Conservation (phyloP, 2,113 vertebrate genomes). For the Dipodomys ordii region DNA sequence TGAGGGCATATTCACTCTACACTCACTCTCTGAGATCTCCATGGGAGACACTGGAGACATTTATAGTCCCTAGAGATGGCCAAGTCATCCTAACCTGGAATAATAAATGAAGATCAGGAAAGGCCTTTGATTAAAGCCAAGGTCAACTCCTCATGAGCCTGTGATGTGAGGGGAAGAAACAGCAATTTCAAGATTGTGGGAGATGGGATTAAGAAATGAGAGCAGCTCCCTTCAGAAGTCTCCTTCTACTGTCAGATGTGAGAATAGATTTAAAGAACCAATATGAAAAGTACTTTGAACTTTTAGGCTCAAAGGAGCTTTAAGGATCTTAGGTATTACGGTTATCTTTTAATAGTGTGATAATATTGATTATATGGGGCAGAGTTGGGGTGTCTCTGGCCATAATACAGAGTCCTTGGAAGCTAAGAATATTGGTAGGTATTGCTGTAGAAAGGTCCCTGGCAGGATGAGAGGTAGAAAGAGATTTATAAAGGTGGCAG, state of each 20-base stretch:
- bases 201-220: conserved; percentile 36
- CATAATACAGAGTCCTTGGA: conserved; percentile 21
- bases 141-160: not conserved
- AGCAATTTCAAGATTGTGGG: not conserved
- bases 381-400: not conserved
- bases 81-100: not conserved
- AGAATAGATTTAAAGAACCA: conserved; percentile 22
- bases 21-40: not conserved
- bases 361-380: conserved; percentile 64
- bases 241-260: not conserved
- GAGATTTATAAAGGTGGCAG: conserved; percentile 45
- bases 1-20: not conserved
- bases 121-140: not conserved
- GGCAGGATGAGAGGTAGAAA: not conserved
- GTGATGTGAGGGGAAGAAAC: not conserved
- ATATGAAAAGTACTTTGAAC: conserved; percentile 66
- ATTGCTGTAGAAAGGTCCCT: not conserved
- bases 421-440: not conserved
- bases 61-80: not conserved
- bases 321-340: conserved; percentile 68
- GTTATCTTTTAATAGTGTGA: conserved; percentile 63
- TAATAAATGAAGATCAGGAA: not conserved
- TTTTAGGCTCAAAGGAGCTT: conserved; percentile 68
- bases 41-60: not conserved
- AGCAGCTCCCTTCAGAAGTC: not conserved